Percentiles rank a stretch among this genome's conserved stretches.
These are phyloP conservation scores for Sebastes kiyomatsui DNA, from an alignment of 2,797 vertebrate species.

Conservation along the genomic window DNA sequence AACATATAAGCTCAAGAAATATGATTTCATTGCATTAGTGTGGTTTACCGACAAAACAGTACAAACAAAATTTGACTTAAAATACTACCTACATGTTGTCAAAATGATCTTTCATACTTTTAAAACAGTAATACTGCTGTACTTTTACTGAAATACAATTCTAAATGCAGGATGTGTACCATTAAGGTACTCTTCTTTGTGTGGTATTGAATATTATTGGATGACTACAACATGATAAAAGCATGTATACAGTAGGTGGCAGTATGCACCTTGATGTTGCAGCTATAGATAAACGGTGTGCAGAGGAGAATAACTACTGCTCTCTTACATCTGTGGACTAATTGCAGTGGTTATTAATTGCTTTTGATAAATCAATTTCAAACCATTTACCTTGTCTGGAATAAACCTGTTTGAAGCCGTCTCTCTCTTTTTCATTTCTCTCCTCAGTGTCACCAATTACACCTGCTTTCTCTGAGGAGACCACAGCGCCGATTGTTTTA, in stretches of 20 bases:
- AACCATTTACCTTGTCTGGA: not conserved
- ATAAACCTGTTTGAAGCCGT: not conserved
- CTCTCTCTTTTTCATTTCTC: not conserved
- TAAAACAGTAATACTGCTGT: not conserved
- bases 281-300: not conserved
- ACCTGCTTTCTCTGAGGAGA: not conserved
- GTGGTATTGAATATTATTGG: not conserved
- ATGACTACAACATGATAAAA: not conserved
- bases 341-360: slow-evolving; percentile 12
- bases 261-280: slow-evolving; percentile 31
- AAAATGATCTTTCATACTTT: not conserved
- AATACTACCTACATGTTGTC: not conserved
- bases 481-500: not conserved
- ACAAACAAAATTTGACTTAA: not conserved
- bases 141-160: not conserved
- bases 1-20: not conserved
- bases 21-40: not conserved
- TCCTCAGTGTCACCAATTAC: not conserved
- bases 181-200: not conserved
- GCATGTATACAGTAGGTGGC: slow-evolving; percentile 47
- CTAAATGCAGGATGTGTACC: not conserved
- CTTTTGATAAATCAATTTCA: not conserved
- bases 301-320: not conserved
- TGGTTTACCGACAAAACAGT: not conserved
- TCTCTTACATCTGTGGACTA: slow-evolving; percentile 11